phyloP scores from a whole-genome alignment of 2,888 invertebrate genomes.

The Eupithecia pulchellata region DNA sequence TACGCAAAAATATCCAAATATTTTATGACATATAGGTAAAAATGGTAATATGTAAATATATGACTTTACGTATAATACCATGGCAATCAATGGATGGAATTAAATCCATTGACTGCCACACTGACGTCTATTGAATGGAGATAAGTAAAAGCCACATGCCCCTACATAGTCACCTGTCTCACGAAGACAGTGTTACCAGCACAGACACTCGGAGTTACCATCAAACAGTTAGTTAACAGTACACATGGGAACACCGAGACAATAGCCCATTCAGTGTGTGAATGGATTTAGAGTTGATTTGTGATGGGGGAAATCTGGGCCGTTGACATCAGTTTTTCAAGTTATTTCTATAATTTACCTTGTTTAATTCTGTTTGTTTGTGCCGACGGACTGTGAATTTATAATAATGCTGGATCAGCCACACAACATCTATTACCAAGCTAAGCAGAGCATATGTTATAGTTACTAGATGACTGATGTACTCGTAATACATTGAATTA shows the following conservation, averaged over 20 bases:
- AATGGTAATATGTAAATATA: too few relatives aligned
- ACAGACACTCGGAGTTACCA: not conserved
- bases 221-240: constrained; percentile 11
- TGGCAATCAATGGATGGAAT: too few relatives aligned
- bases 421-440: too few relatives aligned
- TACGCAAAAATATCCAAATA: too few relatives aligned
- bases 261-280: constrained; percentile 11
- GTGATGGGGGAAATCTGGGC: constrained; percentile 4
- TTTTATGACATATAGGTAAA: too few relatives aligned
- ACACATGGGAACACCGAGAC: constrained; percentile 7
- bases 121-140: not conserved
- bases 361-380: not conserved
- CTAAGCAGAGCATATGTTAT: too few relatives aligned
- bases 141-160: not conserved
- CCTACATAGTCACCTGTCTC: not conserved
- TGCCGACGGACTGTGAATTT: too few relatives aligned
- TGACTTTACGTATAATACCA: too few relatives aligned
- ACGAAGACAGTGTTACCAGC: constrained; percentile 3
- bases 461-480: too few relatives aligned
- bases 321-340: constrained; percentile 12
- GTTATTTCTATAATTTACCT: not conserved
- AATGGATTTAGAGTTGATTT: constrained; percentile 10
- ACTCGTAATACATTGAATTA: too few relatives aligned
- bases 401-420: too few relatives aligned
- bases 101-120: not conserved